These are phyloP conservation scores for Lasioglossum marginatum DNA, from an alignment of 2,888 invertebrate genomes.

Conservation along the genomic window DNA sequence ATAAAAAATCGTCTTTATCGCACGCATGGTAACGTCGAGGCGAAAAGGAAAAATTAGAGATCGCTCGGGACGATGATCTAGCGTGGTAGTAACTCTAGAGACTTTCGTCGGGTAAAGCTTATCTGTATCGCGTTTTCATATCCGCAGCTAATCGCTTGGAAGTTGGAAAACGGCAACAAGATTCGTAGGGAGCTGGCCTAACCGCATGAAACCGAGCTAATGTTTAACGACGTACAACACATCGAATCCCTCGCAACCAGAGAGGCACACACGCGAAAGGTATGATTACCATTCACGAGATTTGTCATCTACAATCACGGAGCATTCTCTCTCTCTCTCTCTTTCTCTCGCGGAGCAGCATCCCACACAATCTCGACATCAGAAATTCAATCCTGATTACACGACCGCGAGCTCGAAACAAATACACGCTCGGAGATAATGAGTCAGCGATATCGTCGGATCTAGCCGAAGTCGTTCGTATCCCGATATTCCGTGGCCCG, in stretches of 20 bases:
- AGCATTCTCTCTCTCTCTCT: background rate
- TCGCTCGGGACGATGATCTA: background rate
- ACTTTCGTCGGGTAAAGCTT: background rate
- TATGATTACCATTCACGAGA: constrained; percentile 1
- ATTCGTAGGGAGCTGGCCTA: background rate
- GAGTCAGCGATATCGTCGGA: constrained; percentile 12
- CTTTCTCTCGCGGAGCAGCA: background rate
- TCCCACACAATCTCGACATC: constrained; percentile 10
- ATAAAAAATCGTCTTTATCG: background rate
- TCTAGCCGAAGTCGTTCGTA: background rate
- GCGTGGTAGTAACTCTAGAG: background rate
- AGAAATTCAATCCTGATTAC: constrained; percentile 16
- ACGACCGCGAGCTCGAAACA: constrained; percentile 1
- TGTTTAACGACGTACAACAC: background rate
- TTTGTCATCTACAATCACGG: constrained; percentile 10
- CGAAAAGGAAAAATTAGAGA: background rate
- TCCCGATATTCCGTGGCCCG: background rate
- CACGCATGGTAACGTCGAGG: background rate
- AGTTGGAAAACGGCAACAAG: constrained; percentile 7
- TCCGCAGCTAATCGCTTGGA: background rate
- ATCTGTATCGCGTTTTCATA: background rate
- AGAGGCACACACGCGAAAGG: background rate
- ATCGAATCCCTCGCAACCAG: background rate
- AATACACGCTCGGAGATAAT: constrained; percentile 4
- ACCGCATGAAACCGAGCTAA: background rate